Evolutionary conservation across 92 coral and sea anemone species (phyloP), one percentile per base, ranked within the genome.

Genomic region (Bergia sp.): DNA sequence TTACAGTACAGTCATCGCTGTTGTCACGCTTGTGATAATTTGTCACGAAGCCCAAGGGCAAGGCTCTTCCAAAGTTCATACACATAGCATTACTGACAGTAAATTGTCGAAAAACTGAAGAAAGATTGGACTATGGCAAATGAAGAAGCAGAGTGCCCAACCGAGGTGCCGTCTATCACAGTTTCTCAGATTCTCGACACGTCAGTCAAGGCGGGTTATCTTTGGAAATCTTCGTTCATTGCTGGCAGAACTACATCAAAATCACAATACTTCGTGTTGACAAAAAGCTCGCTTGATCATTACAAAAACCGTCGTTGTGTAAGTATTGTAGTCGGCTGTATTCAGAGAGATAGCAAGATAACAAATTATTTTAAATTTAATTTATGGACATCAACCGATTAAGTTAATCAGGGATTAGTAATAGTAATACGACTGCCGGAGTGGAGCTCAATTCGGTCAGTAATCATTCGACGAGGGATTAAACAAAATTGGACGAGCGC

Each of bases 221-320:
- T 95, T 81, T 95, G 96, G 96, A 92, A 91, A 86, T 81, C 91
- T 4, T 89, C 91, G 37, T 82, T 86, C 44, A 88, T 88, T 81
- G 89, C 93, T 21, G 94, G 95, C 18, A 69, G 95, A 64, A 86
- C n/a, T 18, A 58, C 89, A 39, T 88, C 96, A 0, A 93, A 86
- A 57, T 92, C 91, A 41, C 91, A 92, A 69, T 95, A 90, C 81
- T 95, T 90, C 74, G 95, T 95, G 45, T 88, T 95, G 61, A 93
- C 98, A 8, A 92, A 89, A 53, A 91, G 94, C 73, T 93, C 98
- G 6, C 75, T 95, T 82, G 98, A 95, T 83, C 91, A 93, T 61
- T 95, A 89, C 88, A 92, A 93, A 69, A 95, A 91, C 77, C 89
- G 92, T 15, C 90, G 90, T 57, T 92, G 92, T 90, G 98, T 95